phyloP scores from a whole-genome alignment of 1,140 invertebrate genomes.

The Anastrepha obliqua region DNA sequence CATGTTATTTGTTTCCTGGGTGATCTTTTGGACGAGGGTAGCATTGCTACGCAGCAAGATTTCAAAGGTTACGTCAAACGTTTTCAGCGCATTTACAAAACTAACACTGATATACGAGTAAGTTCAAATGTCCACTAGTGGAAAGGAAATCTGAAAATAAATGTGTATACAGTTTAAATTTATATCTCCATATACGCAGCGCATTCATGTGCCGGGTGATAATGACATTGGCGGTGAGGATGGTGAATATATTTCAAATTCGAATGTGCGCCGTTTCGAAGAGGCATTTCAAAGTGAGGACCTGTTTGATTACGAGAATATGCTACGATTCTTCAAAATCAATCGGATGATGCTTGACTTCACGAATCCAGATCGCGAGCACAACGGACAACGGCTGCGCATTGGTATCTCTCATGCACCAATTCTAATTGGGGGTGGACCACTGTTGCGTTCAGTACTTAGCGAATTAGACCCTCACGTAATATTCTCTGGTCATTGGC shows the following conservation, averaged over 20 bases:
- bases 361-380: constrained; percentile 77
- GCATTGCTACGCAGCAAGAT: constrained; percentile 81
- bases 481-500: constrained; percentile 90
- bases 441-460: constrained; percentile 79
- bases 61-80: constrained; percentile 83
- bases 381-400: constrained; percentile 78
- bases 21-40: constrained; percentile 95
- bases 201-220: constrained; percentile 92
- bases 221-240: constrained; percentile 96
- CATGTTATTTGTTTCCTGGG: constrained; percentile 92
- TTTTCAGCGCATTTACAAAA: constrained; percentile 82
- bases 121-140: background rate
- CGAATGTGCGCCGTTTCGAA: constrained; percentile 87
- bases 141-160: background rate
- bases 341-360: constrained; percentile 80
- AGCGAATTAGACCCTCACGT: constrained; percentile 80
- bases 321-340: constrained; percentile 78
- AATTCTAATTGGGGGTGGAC: constrained; percentile 78
- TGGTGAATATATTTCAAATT: constrained; percentile 81
- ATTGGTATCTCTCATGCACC: constrained; percentile 84
- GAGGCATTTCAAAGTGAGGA: constrained; percentile 83
- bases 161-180: constrained; percentile 77
- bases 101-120: constrained; percentile 76
- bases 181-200: constrained; percentile 71
- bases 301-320: constrained; percentile 78